These are phyloP conservation scores for Melipona beecheii DNA, from an alignment of 2,888 invertebrate genomes.

Conservation along the genomic window DNA sequence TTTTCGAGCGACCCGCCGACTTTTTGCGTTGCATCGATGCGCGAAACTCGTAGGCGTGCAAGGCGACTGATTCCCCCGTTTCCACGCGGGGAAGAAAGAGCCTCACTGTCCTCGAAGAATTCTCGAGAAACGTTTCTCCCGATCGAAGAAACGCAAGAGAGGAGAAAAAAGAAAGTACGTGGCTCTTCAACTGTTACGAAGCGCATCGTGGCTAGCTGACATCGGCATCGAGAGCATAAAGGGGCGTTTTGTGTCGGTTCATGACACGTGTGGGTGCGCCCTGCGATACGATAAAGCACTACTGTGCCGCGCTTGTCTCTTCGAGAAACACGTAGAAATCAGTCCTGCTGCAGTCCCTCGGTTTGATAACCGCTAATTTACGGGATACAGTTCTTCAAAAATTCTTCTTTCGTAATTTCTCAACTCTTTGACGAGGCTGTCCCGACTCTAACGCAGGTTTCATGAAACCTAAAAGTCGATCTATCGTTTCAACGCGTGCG, in stretches of 20 bases:
- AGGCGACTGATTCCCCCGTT: neutral
- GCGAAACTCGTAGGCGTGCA: conserved; percentile 19
- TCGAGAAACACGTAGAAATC: conserved; percentile 46
- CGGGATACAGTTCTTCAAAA: neutral
- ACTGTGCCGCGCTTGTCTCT: conserved; percentile 48
- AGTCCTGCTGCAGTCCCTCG: conserved; percentile 20
- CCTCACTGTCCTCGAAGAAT: conserved; percentile 17
- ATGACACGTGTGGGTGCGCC: conserved; percentile 51
- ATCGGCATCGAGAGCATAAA: conserved; percentile 48
- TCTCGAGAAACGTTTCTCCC: conserved; percentile 8
- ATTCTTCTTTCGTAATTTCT: neutral
- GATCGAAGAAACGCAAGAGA: conserved; percentile 19
- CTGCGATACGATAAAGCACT: conserved; percentile 52
- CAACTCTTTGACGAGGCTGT: fast-evolving
- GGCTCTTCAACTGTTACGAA: conserved; percentile 27
- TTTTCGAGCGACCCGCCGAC: conserved; percentile 14
- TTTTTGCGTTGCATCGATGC: conserved; percentile 17
- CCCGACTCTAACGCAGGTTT: too few species aligned
- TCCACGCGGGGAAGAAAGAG: conserved; percentile 25
- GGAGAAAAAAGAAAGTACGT: neutral
- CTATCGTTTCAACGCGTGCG: too few species aligned
- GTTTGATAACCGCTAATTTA: conserved; percentile 33
- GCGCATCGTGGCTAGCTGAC: conserved; percentile 21
- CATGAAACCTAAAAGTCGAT: too few species aligned
- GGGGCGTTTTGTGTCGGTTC: conserved; percentile 56